Conservation (phyloP, 1,140 invertebrate species). For the Drosophila saltans region DNA sequence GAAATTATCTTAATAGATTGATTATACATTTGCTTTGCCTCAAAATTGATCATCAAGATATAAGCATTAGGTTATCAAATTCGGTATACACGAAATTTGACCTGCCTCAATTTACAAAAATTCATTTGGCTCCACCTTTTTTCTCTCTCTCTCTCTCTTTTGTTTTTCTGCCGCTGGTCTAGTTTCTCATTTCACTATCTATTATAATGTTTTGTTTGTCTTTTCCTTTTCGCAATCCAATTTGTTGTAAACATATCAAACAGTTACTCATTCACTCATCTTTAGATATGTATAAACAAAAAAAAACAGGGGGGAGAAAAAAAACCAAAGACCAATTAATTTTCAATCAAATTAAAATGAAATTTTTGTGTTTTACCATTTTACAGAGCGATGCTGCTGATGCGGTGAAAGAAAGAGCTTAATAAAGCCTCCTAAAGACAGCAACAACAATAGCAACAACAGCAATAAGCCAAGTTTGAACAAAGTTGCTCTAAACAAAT, state of each 20-base stretch:
- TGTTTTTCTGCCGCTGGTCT: conserved; percentile 28
- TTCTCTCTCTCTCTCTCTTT: background rate
- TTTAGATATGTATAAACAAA: conserved; percentile 12
- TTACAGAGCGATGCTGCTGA: conserved; percentile 46
- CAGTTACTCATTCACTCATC: conserved; percentile 43
- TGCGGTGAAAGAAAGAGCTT: conserved; percentile 34
- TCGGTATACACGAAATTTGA: conserved; percentile 35
- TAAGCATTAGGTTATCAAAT: background rate
- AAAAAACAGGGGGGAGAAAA: too few species aligned
- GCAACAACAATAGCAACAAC: conserved; percentile 26
- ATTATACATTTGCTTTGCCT: conserved; percentile 3
- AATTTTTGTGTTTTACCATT: conserved; percentile 37
- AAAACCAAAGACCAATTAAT: conserved; percentile 52
- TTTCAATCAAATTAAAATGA: conserved; percentile 68
- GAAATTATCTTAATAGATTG: conserved; percentile 2
- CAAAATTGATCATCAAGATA: background rate
- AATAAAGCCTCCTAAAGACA: conserved; percentile 22
- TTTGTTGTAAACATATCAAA: conserved; percentile 40
- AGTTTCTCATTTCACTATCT: conserved; percentile 32
- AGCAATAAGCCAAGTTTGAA: conserved; percentile 29
- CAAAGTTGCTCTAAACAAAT: conserved; percentile 42
- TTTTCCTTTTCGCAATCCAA: conserved; percentile 57
- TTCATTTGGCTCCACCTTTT: conserved; percentile 24
- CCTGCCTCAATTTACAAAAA: conserved; percentile 47
- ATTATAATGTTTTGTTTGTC: conserved; percentile 12